These are phyloP conservation scores for Terrapene triunguis DNA, from an alignment of 2,113 vertebrate genomes.

Conservation along the genomic window DNA sequence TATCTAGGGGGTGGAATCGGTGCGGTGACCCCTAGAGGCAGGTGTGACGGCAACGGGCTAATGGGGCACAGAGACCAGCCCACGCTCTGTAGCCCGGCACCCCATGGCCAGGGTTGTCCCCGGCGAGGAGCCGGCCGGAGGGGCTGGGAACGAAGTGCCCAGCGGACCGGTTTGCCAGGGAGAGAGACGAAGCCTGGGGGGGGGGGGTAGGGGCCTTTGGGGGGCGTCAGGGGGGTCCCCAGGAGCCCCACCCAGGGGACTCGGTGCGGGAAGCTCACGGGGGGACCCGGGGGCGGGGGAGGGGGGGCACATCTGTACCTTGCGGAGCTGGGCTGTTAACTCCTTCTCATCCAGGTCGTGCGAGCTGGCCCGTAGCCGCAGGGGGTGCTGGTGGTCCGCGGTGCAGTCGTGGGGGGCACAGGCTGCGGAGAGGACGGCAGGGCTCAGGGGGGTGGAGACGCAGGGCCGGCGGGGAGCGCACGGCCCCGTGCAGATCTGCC, in stretches of 20 bases:
- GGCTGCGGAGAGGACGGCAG: not conserved
- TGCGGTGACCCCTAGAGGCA: too few relatives aligned
- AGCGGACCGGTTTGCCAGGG: too few relatives aligned
- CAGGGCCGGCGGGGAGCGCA: not conserved
- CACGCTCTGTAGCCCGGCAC: too few relatives aligned
- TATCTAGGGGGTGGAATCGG: too few relatives aligned
- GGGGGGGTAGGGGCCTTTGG: not conserved
- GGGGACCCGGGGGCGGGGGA: too few relatives aligned
- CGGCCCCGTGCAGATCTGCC: not conserved
- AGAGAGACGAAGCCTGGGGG: not conserved
- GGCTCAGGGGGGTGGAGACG: not conserved
- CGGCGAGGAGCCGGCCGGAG: too few relatives aligned
- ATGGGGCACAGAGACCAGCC: too few relatives aligned
- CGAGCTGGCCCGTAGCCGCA: constrained; percentile 10
- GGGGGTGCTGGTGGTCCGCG: constrained; percentile 5
- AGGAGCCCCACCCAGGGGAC: too few relatives aligned
- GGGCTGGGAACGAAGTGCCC: too few relatives aligned
- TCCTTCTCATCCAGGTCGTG: constrained; percentile 79
- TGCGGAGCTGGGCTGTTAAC: constrained; percentile 82
- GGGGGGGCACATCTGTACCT: constrained; percentile 74
- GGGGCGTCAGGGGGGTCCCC: not conserved
- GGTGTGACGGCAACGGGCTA: too few relatives aligned
- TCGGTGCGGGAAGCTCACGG: too few relatives aligned
- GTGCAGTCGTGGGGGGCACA: constrained; percentile 12
- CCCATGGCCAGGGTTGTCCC: too few relatives aligned